Base-by-base conservation (phyloP, 1,140 invertebrate species). In the Zaprionus gabonicus region DNA sequence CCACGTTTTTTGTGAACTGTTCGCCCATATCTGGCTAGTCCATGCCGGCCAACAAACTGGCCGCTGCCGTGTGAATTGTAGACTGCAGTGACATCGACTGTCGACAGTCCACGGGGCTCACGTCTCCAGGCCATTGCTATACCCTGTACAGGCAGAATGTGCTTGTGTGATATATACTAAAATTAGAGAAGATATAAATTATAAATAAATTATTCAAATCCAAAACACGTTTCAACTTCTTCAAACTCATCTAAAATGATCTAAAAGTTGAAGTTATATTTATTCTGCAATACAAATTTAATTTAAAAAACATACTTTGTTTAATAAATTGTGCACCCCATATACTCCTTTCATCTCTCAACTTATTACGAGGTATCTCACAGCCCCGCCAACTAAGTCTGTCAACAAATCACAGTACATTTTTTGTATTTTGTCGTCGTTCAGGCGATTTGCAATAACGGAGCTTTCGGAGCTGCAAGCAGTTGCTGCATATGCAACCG, bases 51-150 rank as follows among this genome's bases (percentile, higher is more conserved):
- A 69, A 36, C 38, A 68, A 62, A 62, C 27, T 65, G 41, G 31
- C 62, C 12, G 38, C 41, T 31, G 38, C 44, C 34, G 31, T 64
- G 74, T 87, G 84, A 88, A 82, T 88, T 88, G 85, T 88, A 67
- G 85, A 88, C 85, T 88, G 85, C 85, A 90, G 84, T 84, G 78
- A 80, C 84, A 65, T 69, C 70, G 69, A 80, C 73, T 82, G 76
- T 20, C 60, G 59, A 23, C 71, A 38, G 17, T 67, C 71, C n/a
- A 60, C 51, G 60, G 59, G 51, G 44, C 66, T 78, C 53, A 53
- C 59, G 66, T 55, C 58, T 72, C 44, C 62, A 34, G 77, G 73
- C 56, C 34, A 71, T 57, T 41, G 28, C 13, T 25, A 51, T 51
- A 51, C 46, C 46, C 46, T 25, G 10, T 13, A 51, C 15, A 34